A percentile compares a stretch with the other conserved stretches of the same genome.
Conservation (phyloP, 1,140 invertebrate species). For the Heliothis subflexa region DNA sequence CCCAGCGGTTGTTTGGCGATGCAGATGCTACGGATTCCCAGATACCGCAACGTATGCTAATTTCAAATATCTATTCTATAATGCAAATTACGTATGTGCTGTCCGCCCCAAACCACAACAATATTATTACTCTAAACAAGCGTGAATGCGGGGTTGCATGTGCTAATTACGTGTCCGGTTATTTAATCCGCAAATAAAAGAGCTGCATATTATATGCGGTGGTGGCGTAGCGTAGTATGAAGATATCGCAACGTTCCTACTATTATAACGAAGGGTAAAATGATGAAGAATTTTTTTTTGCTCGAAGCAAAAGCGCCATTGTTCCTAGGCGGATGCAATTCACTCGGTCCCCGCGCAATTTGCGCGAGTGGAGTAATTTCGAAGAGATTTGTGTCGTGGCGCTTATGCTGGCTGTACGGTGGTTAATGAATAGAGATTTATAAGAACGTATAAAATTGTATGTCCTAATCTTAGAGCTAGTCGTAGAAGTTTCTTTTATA, state of each 20-base stretch:
- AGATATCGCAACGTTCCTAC: constrained; percentile 52
- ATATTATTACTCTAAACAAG: background rate
- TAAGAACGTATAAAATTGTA: constrained; percentile 55
- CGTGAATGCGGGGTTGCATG: constrained; percentile 11
- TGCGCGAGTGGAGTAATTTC: constrained; percentile 81
- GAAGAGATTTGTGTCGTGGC: constrained; percentile 70
- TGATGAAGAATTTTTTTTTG: constrained; percentile 75
- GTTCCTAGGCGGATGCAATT: constrained; percentile 84
- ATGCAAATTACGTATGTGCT: constrained; percentile 1
- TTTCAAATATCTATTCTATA: constrained; percentile 5
- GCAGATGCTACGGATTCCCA: constrained; percentile 75
- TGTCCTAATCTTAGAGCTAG: constrained; percentile 32
- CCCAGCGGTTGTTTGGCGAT: constrained; percentile 76
- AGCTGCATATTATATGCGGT: constrained; percentile 37
- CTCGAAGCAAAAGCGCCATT: constrained; percentile 78
- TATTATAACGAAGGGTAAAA: constrained; percentile 70
- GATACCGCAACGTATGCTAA: constrained; percentile 77
- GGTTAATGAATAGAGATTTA: constrained; percentile 53
- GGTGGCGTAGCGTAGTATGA: constrained; percentile 11
- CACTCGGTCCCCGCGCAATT: constrained; percentile 80
- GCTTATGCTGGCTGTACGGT: constrained; percentile 51
- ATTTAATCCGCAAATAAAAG: constrained; percentile 40
- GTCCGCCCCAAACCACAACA: constrained; percentile 7
- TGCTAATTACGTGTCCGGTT: constrained; percentile 44
- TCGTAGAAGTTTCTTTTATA: too few relatives aligned